Evolutionary conservation across 2,888 invertebrate genomes (phyloP), one percentile per base, ranked within the genome.

Genomic region (Agrotis clavis): DNA sequence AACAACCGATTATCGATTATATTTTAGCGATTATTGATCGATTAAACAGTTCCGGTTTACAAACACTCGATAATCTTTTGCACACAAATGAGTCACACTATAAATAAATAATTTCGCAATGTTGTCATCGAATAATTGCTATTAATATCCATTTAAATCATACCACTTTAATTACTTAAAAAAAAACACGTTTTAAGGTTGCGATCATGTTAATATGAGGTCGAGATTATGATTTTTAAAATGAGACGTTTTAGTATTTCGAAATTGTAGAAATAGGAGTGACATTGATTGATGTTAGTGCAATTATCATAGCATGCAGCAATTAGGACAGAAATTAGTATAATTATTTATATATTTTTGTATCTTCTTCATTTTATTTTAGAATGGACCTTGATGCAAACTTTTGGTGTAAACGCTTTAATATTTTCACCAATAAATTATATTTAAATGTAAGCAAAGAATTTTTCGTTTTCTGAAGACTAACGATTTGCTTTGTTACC

Each of bases 131-230:
- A 66, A 72, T 64, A 72, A 78, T 75, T 70, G 51, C 68, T 73
- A 67, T 35, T 35, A 72, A 79, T 67, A 83, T 41, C 56, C n/a
- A 51, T 72, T 79, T 75, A 59, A 65, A 74, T 78, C 25, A 65
- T 77, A 77, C 71, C 67, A 54, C 65, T 81, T 68, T 77, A 81
- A 84, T 81, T 78, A 72, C 65, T 82, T 61, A 67, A 71, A 84
- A 83, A 74, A 79, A 63, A 13, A 74, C 6, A 61, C 57, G 66
- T 53, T 51, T 13, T 71, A 57, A 80, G 69, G 81, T 59, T 63
- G 48, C 50, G 79, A 69, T 59, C 57, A 41, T 54, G 65, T 51
- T 68, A 54, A n/a, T 18, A 63, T n/a, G 68, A 57, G 30, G 21
- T 41, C 47, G 51, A 62, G 47, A 30, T 60, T 56, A 0, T 19